Percentiles rank a stretch among this genome's conserved stretches.
Evolutionary conservation across 2,888 invertebrate genomes (phyloP).

Genomic region (Ichneumon xanthorius): DNA sequence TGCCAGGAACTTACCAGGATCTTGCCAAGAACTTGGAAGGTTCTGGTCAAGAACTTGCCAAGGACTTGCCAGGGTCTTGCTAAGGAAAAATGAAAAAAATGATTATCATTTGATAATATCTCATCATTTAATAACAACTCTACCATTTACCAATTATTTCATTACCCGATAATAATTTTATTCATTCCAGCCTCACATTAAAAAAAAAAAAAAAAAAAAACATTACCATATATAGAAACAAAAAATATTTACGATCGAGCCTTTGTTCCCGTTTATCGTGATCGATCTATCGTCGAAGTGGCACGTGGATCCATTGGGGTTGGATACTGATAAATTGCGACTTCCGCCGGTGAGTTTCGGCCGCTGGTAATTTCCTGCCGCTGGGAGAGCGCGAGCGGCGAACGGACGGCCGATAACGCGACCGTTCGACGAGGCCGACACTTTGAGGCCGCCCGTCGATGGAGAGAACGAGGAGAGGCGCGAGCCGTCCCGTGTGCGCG

Average conservation of each 20-base stretch:
- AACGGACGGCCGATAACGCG: conserved; percentile 69
- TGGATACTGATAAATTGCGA: conserved; percentile 83
- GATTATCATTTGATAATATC: too few relatives aligned
- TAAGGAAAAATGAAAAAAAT: too few relatives aligned
- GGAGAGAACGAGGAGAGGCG: conserved; percentile 39
- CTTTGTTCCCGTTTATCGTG: not conserved
- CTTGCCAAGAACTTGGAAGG: too few relatives aligned
- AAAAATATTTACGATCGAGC: not conserved
- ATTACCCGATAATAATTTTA: too few relatives aligned
- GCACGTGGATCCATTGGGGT: conserved; percentile 47
- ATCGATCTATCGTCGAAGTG: not conserved
- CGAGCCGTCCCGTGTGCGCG: not conserved
- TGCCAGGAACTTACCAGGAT: too few relatives aligned
- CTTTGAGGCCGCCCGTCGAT: conserved; percentile 40
- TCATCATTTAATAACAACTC: too few relatives aligned
- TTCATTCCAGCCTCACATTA: too few relatives aligned
- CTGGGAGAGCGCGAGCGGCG: conserved; percentile 75
- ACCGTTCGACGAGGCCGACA: conserved; percentile 67
- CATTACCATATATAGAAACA: not conserved
- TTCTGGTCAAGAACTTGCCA: too few relatives aligned
- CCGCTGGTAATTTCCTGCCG: conserved; percentile 83
- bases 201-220: too few relatives aligned
- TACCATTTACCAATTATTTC: too few relatives aligned
- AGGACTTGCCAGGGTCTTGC: too few relatives aligned
- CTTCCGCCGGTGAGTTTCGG: conserved; percentile 83